Percentiles rank a stretch among this genome's conserved stretches.
Conservation (phyloP, 2,113 vertebrate species). For the Raja brachyura region DNA sequence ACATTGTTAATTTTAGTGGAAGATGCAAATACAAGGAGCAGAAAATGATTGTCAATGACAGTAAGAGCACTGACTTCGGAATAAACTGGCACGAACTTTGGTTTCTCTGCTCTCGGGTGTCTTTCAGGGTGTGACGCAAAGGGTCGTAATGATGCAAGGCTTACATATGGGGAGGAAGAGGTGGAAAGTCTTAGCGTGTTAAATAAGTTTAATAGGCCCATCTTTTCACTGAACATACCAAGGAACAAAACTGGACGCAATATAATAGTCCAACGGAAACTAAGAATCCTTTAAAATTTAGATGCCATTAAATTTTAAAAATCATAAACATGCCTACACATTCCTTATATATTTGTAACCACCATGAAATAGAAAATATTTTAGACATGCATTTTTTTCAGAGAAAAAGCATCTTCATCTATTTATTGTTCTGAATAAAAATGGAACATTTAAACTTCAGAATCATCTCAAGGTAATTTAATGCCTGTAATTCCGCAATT, state of each 20-base stretch:
- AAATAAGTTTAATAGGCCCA: not conserved
- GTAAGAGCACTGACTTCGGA: not conserved
- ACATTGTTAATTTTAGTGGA: not conserved
- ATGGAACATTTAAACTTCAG: not conserved
- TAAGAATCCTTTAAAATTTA: not conserved
- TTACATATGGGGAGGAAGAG: not conserved
- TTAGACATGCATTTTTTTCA: not conserved
- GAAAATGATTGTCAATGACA: not conserved
- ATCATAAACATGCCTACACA: not conserved
- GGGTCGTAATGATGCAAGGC: not conserved
- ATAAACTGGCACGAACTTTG: not conserved
- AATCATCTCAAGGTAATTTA: not conserved
- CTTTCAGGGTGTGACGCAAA: not conserved
- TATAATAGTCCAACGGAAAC: not conserved
- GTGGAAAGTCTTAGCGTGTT: not conserved
- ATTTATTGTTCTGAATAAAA: not conserved
- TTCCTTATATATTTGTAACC: not conserved
- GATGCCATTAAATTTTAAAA: not conserved
- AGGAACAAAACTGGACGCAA: not conserved
- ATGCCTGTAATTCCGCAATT: not conserved
- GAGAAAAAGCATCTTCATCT: not conserved
- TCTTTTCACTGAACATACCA: not conserved
- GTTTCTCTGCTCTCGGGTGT: not conserved
- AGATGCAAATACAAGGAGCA: not conserved
- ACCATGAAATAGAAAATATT: not conserved